Conservation (phyloP, 2,113 vertebrate genomes). For the Stegostoma tigrinum region DNA sequence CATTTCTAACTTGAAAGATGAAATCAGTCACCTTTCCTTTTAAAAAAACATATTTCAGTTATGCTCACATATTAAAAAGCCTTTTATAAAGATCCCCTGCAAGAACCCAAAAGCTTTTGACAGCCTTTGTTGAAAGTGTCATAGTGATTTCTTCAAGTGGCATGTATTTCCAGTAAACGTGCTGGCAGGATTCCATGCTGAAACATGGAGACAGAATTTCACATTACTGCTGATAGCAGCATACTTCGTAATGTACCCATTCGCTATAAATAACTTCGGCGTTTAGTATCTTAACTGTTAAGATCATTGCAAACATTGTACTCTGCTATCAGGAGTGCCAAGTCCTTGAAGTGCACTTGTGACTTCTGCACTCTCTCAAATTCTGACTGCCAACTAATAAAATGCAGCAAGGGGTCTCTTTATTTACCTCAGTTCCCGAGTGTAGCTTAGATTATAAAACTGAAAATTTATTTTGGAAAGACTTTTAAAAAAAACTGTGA, state of each 20-base stretch:
- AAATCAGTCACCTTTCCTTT: background rate
- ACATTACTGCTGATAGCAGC: background rate
- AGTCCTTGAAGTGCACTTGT: background rate
- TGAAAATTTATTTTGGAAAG: background rate
- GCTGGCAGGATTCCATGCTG: constrained; percentile 1
- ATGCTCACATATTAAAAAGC: background rate
- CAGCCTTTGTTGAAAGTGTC: background rate
- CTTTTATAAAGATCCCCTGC: background rate
- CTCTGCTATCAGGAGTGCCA: background rate
- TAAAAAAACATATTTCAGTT: background rate
- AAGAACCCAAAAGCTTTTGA: background rate
- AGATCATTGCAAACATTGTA: background rate
- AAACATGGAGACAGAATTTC: constrained; percentile 12
- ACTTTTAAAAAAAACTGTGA: background rate
- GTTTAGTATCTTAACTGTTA: background rate
- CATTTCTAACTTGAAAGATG: background rate
- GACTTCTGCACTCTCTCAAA: background rate
- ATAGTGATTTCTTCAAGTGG: background rate
- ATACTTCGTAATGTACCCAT: background rate
- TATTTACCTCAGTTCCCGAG: background rate
- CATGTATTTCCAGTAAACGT: background rate
- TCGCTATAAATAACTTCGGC: background rate
- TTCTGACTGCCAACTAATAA: background rate
- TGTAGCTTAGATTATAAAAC: background rate
- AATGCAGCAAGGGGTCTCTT: background rate